Evolutionary conservation across 92 coral and sea anemone genomes (phyloP).

Genomic region (Epizoanthus stellaris): DNA sequence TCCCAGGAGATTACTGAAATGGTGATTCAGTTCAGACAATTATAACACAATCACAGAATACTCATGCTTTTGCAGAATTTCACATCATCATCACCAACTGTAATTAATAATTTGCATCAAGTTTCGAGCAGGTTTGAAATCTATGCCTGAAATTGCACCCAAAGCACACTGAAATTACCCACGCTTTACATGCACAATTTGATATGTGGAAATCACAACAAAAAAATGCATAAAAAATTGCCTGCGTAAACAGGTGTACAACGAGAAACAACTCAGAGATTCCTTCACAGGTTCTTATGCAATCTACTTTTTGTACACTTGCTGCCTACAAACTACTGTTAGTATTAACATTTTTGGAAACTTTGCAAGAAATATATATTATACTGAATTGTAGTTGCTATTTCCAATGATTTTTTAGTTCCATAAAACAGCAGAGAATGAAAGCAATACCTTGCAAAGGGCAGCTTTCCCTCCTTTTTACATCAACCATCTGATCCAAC

Average conservation of each 20-base stretch:
- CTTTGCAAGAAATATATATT: too few relatives aligned
- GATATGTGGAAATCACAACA: too few relatives aligned
- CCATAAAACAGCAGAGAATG: not conserved
- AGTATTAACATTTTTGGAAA: not conserved
- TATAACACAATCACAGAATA: constrained; percentile 17
- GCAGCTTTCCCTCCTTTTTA: not conserved
- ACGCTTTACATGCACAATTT: too few relatives aligned
- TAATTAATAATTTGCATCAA: too few relatives aligned
- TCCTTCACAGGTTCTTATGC: too few relatives aligned
- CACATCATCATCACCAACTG: constrained; percentile 19
- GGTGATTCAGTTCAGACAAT: constrained; percentile 38
- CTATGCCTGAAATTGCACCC: too few relatives aligned
- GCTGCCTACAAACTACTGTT: too few relatives aligned
- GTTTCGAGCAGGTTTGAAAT: too few relatives aligned
- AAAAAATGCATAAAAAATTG: too few relatives aligned
- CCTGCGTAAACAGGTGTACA: not conserved
- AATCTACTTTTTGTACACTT: too few relatives aligned
- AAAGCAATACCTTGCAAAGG: not conserved
- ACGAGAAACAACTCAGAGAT: too few relatives aligned
- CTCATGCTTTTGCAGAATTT: constrained; percentile 13
- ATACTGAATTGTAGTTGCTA: not conserved
- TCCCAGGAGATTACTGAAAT: not conserved
- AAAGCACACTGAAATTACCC: too few relatives aligned
- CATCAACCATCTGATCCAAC: not conserved
- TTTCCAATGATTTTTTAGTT: not conserved